These are phyloP conservation scores for Dryobota labecula DNA, from an alignment of 2,888 invertebrate genomes.

Conservation along the genomic window DNA sequence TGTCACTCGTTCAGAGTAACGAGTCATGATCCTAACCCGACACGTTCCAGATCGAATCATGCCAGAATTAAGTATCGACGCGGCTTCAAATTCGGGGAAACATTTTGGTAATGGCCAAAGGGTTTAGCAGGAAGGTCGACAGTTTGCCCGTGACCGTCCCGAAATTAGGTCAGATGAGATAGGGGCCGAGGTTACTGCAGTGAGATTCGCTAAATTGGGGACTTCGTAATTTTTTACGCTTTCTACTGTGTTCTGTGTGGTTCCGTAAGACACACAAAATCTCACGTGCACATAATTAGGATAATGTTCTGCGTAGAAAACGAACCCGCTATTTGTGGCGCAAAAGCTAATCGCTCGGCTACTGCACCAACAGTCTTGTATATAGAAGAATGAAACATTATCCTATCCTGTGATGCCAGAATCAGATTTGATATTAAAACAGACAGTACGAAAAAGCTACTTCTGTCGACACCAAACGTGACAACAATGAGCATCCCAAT, in stretches of 20 bases:
- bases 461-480: not conserved
- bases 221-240: constrained; percentile 4
- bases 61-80: constrained; percentile 16
- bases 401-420: not conserved
- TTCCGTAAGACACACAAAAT: not conserved
- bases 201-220: constrained; percentile 7
- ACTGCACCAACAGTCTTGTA: not conserved
- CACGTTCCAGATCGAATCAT: constrained; percentile 14
- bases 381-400: not conserved
- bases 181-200: constrained; percentile 37
- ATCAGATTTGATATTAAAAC: not conserved
- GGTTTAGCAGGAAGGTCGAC: constrained; percentile 37
- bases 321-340: not conserved
- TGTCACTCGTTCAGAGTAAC: constrained; percentile 29
- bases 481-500: not conserved
- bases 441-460: not conserved
- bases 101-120: constrained; percentile 19
- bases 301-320: not conserved
- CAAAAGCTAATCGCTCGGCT: not conserved
- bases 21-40: constrained; percentile 36
- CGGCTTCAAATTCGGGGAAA: constrained; percentile 28
- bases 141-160: constrained; percentile 46
- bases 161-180: constrained; percentile 51
- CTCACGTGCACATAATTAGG: not conserved
- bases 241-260: not conserved